Conservation (phyloP, 2,888 invertebrate genomes). For the Linyphia triangularis region DNA sequence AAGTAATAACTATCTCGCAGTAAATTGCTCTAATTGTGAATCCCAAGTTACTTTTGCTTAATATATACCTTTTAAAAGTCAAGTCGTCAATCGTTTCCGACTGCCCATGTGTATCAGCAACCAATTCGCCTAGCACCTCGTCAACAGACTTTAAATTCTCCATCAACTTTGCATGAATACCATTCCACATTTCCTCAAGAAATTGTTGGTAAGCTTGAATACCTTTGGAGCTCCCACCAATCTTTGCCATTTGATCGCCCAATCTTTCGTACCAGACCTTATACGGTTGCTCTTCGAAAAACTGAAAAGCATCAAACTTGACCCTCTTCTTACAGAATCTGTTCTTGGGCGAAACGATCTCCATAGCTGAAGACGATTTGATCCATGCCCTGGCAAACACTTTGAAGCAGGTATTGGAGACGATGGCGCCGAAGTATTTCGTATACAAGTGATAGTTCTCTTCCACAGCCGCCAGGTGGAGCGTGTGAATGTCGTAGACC, state of each 20-base stretch:
- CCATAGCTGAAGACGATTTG: not conserved
- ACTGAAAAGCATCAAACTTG: not conserved
- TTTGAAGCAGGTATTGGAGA: constrained; percentile 15
- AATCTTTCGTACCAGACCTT: not conserved
- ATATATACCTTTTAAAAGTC: not conserved
- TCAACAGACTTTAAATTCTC: not conserved
- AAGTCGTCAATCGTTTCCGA: no score
- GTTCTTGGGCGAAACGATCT: no score
- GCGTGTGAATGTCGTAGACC: not conserved
- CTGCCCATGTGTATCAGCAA: not conserved
- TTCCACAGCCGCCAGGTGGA: not conserved
- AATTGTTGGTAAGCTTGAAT: not conserved
- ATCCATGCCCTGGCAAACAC: not conserved
- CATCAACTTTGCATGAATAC: not conserved
- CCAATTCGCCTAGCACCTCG: not conserved
- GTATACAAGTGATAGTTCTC: not conserved
- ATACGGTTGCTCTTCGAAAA: not conserved
- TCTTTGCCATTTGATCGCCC: not conserved
- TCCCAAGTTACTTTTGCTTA: not conserved
- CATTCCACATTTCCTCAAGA: not conserved
- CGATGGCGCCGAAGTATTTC: not conserved
- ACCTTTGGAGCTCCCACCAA: not conserved
- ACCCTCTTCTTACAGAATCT: not conserved
- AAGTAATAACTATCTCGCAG: not conserved
- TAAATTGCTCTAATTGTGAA: not conserved